Conservation (phyloP, 2,797 vertebrate genomes). For the Halcyon chelicuti region DNA sequence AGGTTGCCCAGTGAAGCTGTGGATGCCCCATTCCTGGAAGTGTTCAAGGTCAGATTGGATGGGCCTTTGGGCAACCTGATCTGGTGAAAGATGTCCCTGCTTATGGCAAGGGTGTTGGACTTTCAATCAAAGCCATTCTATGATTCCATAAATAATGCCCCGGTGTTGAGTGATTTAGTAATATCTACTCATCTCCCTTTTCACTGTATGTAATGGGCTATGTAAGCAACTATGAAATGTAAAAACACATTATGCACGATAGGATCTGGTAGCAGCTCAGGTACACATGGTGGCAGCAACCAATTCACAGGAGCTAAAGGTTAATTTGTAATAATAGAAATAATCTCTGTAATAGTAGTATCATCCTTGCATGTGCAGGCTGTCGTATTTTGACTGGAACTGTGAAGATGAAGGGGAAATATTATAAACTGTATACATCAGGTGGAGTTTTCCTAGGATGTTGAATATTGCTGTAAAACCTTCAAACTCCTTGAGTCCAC, state of each 20-base stretch:
- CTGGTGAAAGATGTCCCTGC: background rate
- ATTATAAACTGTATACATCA: background rate
- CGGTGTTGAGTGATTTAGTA: background rate
- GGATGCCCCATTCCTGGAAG: background rate
- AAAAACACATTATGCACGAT: background rate
- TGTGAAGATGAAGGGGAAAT: background rate
- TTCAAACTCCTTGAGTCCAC: background rate
- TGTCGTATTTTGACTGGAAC: background rate
- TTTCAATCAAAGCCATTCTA: background rate
- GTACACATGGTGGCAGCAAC: background rate
- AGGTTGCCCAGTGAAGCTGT: background rate
- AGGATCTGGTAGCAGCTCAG: background rate
- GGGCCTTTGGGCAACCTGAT: background rate
- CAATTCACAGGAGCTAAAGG: background rate
- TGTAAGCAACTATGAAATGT: background rate
- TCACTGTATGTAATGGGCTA: fast-evolving
- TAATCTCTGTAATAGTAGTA: background rate
- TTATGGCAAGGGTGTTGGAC: too few relatives aligned
- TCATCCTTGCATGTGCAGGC: background rate
- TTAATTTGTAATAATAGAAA: background rate
- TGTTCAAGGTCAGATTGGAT: background rate
- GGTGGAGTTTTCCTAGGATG: background rate
- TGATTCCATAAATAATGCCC: background rate
- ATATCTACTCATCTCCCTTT: background rate
- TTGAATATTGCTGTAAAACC: background rate